A percentile compares a stretch with the other conserved stretches of the same genome.
Evolutionary conservation across 2,797 vertebrate genomes (phyloP).

Genomic region (Galagoides demidoff): DNA sequence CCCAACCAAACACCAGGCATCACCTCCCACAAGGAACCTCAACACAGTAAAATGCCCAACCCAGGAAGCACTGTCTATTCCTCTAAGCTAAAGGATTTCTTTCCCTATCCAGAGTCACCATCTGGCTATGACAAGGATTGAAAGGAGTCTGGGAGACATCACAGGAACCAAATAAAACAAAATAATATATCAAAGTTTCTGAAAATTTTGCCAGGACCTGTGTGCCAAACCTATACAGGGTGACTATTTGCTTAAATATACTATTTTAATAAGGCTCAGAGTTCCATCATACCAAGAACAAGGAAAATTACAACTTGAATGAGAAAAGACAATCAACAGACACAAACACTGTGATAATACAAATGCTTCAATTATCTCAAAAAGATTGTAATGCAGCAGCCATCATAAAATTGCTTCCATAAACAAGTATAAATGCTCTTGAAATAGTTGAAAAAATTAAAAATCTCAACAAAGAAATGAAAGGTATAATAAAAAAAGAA

Average conservation of each 20-base stretch:
- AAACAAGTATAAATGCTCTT: background rate
- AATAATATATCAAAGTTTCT: background rate
- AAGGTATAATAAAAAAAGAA: background rate
- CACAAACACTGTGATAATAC: background rate
- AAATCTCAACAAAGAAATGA: background rate
- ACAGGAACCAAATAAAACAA: slow-evolving; percentile 30
- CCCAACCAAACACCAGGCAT: background rate
- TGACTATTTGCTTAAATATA: background rate
- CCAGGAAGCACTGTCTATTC: background rate
- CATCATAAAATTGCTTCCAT: background rate
- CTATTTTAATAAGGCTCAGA: background rate
- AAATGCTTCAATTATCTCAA: background rate
- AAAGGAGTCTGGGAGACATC: background rate
- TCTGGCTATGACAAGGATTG: background rate
- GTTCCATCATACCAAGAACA: background rate
- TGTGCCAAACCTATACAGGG: background rate
- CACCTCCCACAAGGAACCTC: background rate
- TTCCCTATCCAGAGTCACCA: background rate
- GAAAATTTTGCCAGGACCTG: background rate
- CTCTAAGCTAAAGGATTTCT: background rate
- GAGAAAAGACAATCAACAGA: background rate
- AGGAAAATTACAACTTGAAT: slow-evolving; percentile 6
- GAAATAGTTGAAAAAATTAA: background rate
- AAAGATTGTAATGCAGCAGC: background rate
- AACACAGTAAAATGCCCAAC: background rate